phyloP scores from a whole-genome alignment of 2,888 invertebrate genomes.

The Aphodius sticticus region DNA sequence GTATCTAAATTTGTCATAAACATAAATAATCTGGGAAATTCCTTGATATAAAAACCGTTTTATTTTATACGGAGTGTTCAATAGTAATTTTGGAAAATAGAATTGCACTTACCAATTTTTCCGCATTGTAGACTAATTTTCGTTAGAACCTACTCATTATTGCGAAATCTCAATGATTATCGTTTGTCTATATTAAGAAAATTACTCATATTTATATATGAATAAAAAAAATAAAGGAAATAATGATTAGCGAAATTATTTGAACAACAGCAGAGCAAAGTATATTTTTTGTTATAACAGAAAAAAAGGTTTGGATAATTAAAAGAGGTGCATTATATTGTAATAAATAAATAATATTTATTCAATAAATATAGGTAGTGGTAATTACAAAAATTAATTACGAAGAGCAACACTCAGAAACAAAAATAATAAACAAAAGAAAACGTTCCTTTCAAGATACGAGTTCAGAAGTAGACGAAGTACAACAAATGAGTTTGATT shows the following conservation, averaged over 20 bases:
- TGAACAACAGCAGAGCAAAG: background rate
- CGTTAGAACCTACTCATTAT: no score
- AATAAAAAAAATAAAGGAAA: background rate
- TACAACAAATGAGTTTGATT: background rate
- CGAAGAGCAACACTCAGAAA: background rate
- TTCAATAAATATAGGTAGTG: background rate
- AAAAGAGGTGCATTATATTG: background rate
- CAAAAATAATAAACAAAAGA: background rate
- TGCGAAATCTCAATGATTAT: no score
- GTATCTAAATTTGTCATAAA: no score
- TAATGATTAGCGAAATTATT: background rate
- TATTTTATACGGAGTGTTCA: no score
- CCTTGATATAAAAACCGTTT: no score
- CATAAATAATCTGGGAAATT: no score
- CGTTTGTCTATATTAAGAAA: background rate
- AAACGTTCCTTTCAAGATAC: background rate
- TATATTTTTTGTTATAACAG: background rate
- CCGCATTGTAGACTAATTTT: no score
- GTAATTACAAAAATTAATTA: background rate
- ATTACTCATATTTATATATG: background rate
- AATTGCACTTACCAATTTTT: no score
- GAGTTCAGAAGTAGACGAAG: background rate
- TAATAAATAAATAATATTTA: conserved; percentile 4
- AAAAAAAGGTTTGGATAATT: background rate
- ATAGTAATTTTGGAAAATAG: no score